Percentiles rank a stretch among this genome's conserved stretches.
Evolutionary conservation across 1,140 invertebrate genomes (phyloP).

Genomic region (Diuraphis noxia): DNA sequence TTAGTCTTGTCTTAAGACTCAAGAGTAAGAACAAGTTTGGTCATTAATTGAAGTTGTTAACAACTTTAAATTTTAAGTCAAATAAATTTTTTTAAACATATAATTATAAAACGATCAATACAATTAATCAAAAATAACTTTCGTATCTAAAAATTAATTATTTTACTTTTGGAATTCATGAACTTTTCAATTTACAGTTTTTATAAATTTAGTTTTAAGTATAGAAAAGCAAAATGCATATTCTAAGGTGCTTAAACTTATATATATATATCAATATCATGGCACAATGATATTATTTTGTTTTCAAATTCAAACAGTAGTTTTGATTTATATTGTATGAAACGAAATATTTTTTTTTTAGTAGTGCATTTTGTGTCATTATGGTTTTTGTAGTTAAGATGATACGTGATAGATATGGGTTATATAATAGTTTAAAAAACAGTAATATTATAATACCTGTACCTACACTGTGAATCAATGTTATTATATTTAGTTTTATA

Average conservation of each 20-base stretch:
- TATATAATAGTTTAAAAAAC: neutral
- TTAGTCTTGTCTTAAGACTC: neutral
- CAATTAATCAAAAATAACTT: neutral
- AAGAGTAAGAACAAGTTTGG: slow-evolving; percentile 25
- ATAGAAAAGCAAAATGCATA: slow-evolving; percentile 28
- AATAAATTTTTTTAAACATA: neutral
- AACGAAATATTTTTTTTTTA: neutral
- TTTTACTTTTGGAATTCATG: neutral
- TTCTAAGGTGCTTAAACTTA: slow-evolving; percentile 31
- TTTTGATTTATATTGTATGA: neutral
- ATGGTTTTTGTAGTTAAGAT: neutral
- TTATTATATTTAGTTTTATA: neutral
- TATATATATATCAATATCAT: neutral
- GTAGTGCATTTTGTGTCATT: neutral
- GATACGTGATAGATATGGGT: neutral
- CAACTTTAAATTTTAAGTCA: neutral
- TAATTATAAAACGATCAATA: neutral
- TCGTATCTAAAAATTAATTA: neutral
- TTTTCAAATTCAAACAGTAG: neutral
- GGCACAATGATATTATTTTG: neutral
- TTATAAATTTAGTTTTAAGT: neutral
- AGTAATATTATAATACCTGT: neutral
- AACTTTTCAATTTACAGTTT: neutral
- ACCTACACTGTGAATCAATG: neutral
- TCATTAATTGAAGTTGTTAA: neutral